Evolutionary conservation across 2,888 invertebrate genomes (phyloP).

Genomic region (Pandemis heparana): DNA sequence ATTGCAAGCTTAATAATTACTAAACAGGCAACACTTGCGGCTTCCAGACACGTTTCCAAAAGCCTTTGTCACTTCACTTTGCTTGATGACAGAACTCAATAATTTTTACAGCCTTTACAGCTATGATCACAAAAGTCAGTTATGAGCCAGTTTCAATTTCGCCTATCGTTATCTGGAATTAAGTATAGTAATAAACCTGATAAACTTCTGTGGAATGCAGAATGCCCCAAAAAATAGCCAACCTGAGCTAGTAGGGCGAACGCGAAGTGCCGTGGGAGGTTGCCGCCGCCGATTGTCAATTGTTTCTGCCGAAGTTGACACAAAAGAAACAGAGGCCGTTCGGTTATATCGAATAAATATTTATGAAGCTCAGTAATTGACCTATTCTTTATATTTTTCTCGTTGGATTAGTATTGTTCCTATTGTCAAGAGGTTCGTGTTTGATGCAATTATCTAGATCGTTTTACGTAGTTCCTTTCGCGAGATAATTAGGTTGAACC

Average conservation of each 20-base stretch:
- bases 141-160: not conserved
- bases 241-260: conserved; percentile 19
- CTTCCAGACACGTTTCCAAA: too few relatives aligned
- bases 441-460: conserved; percentile 19
- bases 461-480: conserved; percentile 7
- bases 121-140: too few relatives aligned
- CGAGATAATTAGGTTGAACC: conserved; percentile 15
- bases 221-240: conserved; percentile 29
- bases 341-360: conserved; percentile 18
- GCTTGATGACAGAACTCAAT: too few relatives aligned
- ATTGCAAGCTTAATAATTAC: too few relatives aligned
- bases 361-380: conserved; percentile 13
- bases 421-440: conserved; percentile 26
- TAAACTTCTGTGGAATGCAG: conserved; percentile 21
- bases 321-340: conserved; percentile 57
- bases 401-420: conserved; percentile 10
- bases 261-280: conserved; percentile 60
- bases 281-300: conserved; percentile 29
- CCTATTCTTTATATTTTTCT: conserved; percentile 26
- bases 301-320: conserved; percentile 49
- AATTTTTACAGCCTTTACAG: not conserved
- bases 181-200: conserved; percentile 46
- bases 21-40: too few relatives aligned
- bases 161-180: not conserved
- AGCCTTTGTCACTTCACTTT: too few relatives aligned